Evolutionary conservation across 2,113 vertebrate genomes (phyloP).

Genomic region (Mixornis gularis): DNA sequence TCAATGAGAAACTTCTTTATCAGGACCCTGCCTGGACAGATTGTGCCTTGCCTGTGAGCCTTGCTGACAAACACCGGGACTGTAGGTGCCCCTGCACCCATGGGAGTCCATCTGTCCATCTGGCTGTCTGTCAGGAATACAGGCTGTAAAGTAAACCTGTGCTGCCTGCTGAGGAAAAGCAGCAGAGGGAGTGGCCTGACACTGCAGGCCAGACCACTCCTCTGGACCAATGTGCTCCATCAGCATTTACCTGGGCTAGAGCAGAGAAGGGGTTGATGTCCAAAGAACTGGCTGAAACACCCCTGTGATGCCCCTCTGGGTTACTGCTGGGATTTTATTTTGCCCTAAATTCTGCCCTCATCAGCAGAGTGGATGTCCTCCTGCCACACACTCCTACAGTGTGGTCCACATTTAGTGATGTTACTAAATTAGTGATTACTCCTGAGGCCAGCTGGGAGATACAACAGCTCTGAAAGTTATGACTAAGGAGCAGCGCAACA

Average conservation of each 20-base stretch:
- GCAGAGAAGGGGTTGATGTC: not conserved
- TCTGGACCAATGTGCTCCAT: not conserved
- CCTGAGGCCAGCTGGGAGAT: not conserved
- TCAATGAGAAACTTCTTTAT: not conserved
- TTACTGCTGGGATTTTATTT: not conserved
- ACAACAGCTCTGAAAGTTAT: not conserved
- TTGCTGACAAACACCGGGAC: accelerated
- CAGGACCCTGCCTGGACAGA: not conserved
- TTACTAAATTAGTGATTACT: not conserved
- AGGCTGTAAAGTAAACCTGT: not conserved
- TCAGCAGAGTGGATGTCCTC: not conserved
- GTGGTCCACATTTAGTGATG: not conserved
- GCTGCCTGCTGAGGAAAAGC: not conserved
- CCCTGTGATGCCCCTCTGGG: accelerated
- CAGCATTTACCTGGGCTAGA: not conserved
- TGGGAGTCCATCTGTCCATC: not conserved
- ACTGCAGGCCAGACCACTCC: accelerated
- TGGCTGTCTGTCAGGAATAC: not conserved
- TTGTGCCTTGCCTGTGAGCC: accelerated
- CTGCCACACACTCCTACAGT: not conserved
- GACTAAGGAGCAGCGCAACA: not conserved
- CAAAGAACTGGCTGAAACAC: not conserved
- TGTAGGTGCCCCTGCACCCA: not conserved
- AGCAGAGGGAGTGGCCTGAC: not conserved
- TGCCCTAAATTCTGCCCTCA: accelerated